Base-by-base conservation (phyloP, 1,140 invertebrate species). In the Aphaenogaster floridana region DNA sequence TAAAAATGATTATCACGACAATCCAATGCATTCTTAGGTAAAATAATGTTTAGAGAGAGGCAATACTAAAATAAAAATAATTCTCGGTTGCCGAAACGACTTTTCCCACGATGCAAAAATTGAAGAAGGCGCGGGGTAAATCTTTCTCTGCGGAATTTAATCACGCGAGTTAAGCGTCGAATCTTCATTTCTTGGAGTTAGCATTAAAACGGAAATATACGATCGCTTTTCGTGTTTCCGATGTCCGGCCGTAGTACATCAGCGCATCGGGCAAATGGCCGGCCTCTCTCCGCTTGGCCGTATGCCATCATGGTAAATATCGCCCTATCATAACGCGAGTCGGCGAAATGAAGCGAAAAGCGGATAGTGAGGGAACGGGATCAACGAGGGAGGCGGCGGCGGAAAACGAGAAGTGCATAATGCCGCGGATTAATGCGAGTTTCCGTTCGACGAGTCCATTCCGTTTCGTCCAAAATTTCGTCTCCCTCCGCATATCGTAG, bases 271-370 rank as follows among this genome's bases (percentile, higher is more conserved):
- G 42, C 64, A 74, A 76, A 78, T 34, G 34, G 7, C 13, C 17
- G 54, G 42, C 4, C 13, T 50, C 59, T 13, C 57, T 50, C 36
- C 45, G 77, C 9, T 89, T 89, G 86, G 88, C 78, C 59, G 72
- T 69, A 74, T 59, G 88, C 89, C 85, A 89, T 57, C 39, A 21
- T 42, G 71, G 28, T 89, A 74, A 86, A 71, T 87, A 77, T 59
- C 17, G 59, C 50, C 63, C 57, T 61, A 77, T 88, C 81, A 69
- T 61, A 88, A 39, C 59, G 45, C 34, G 71, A 80, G 59, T 76
- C 57, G 86, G 88, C 71, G 78, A 90, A 90, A 90, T 87, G 88
- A 90, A 79, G 85, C 78, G 89, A 90, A 87, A 89, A 87, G 57
- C 52, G 87, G 66, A 84, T 90, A 89, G 88, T 36, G 54, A 63